Evolutionary conservation across 2,113 vertebrate species (phyloP).

Genomic region (Cryptomyrus ogoouensis): DNA sequence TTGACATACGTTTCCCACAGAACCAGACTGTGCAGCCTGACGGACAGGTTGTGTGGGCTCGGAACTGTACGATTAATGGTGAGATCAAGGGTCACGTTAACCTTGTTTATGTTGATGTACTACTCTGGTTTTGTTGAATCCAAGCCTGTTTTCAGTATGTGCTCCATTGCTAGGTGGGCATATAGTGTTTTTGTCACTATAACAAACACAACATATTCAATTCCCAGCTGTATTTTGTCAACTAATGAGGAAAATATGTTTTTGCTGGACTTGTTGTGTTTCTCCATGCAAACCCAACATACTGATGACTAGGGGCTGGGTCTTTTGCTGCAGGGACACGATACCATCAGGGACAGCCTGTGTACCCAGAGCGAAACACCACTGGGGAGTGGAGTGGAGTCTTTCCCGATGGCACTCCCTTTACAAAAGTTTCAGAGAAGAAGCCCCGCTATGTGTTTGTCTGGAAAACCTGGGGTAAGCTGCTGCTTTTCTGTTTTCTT

Average conservation of each 20-base stretch:
- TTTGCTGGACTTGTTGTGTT: not conserved
- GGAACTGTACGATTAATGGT: constrained; percentile 75
- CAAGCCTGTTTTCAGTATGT: not conserved
- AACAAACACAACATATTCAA: not conserved
- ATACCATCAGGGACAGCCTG: constrained; percentile 62
- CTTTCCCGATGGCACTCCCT: constrained; percentile 75
- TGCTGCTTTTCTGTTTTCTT: not conserved
- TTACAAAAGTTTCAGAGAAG: constrained; percentile 47
- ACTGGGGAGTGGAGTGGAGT: constrained; percentile 41
- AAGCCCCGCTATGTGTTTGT: constrained; percentile 78
- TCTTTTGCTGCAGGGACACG: constrained; percentile 59
- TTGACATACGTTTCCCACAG: constrained; percentile 70
- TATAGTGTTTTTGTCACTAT: not conserved
- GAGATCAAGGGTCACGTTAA: not conserved
- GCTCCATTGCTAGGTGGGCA: not conserved
- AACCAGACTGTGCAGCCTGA: constrained; percentile 71
- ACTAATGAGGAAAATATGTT: not conserved
- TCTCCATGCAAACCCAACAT: not conserved
- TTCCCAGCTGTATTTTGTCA: not conserved
- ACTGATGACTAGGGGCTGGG: not conserved
- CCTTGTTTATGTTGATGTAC: not conserved
- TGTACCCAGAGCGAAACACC: constrained; percentile 65
- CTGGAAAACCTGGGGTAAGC: constrained; percentile 85
- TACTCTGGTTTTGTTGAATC: not conserved
- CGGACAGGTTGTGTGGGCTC: constrained; percentile 75